A percentile compares a stretch with the other conserved stretches of the same genome.
Conservation (phyloP, 2,888 invertebrate genomes). For the Cyaniris semiargus region DNA sequence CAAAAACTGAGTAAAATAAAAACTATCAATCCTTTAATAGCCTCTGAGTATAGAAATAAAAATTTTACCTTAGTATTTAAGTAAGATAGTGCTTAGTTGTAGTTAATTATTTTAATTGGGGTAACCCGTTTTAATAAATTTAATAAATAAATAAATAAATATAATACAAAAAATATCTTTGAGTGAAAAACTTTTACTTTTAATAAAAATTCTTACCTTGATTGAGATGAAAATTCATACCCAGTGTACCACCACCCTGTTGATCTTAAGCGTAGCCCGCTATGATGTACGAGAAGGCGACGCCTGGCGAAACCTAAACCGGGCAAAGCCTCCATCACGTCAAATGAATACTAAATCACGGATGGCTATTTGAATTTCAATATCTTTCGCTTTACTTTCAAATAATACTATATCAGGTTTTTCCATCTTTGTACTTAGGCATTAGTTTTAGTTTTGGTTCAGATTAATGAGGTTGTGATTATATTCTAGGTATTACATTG, state of each 20-base stretch:
- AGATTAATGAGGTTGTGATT: not conserved
- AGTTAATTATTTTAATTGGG: too few relatives aligned
- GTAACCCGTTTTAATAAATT: too few relatives aligned
- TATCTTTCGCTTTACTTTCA: conserved; percentile 52
- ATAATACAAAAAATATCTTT: too few relatives aligned
- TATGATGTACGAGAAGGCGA: conserved; percentile 80
- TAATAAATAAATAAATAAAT: too few relatives aligned
- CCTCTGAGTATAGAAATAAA: too few relatives aligned
- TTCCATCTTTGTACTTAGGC: not conserved
- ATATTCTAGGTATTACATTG: too few relatives aligned
- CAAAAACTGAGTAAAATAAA: too few relatives aligned
- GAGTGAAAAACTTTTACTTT: too few relatives aligned
- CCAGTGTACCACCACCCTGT: conserved; percentile 47
- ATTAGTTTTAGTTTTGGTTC: not conserved
- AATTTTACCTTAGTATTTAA: too few relatives aligned
- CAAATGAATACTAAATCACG: conserved; percentile 80
- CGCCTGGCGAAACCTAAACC: conserved; percentile 79
- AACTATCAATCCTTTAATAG: too few relatives aligned
- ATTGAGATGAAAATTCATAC: not conserved
- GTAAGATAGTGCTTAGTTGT: too few relatives aligned
- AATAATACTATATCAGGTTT: conserved; percentile 18
- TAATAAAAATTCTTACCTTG: too few relatives aligned
- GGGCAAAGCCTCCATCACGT: conserved; percentile 77
- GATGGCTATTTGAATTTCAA: conserved; percentile 77
- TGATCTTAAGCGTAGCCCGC: conserved; percentile 66